Percentiles rank a stretch among this genome's conserved stretches.
Evolutionary conservation across 2,797 vertebrate genomes (phyloP).

Genomic region (Gadopsis bispinosus): DNA sequence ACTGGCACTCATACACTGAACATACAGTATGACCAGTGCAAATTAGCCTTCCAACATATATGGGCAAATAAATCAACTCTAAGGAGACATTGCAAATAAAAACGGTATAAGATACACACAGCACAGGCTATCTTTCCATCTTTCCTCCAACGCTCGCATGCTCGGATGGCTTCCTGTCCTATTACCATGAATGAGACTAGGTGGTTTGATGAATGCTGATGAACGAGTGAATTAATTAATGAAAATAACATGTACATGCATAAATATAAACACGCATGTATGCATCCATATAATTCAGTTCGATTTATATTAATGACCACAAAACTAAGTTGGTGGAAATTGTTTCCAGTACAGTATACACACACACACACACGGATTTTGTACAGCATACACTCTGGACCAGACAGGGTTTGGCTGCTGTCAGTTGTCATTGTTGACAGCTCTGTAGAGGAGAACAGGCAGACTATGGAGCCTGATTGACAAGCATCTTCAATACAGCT

Average conservation of each 20-base stretch:
- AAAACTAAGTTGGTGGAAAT: constrained; percentile 1
- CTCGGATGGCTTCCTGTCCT: neutral
- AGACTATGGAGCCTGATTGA: constrained; percentile 62
- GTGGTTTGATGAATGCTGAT: neutral
- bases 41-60: neutral
- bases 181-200: neutral
- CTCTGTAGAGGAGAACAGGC: constrained; percentile 49
- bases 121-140: neutral
- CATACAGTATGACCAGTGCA: too few relatives aligned
- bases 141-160: neutral
- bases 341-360: constrained; percentile 5
- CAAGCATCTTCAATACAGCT: constrained; percentile 59
- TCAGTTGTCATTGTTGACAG: constrained; percentile 67
- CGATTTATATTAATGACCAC: neutral
- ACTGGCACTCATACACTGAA: neutral
- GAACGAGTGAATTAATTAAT: neutral
- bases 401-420: constrained; percentile 52
- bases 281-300: neutral
- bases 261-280: neutral
- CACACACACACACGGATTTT: constrained; percentile 1
- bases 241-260: neutral
- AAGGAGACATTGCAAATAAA: neutral
- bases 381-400: constrained; percentile 31
- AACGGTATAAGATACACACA: too few relatives aligned
- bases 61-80: neutral